Conservation (phyloP, 1,140 invertebrate genomes). For the Lamellibrachia luymesi region DNA sequence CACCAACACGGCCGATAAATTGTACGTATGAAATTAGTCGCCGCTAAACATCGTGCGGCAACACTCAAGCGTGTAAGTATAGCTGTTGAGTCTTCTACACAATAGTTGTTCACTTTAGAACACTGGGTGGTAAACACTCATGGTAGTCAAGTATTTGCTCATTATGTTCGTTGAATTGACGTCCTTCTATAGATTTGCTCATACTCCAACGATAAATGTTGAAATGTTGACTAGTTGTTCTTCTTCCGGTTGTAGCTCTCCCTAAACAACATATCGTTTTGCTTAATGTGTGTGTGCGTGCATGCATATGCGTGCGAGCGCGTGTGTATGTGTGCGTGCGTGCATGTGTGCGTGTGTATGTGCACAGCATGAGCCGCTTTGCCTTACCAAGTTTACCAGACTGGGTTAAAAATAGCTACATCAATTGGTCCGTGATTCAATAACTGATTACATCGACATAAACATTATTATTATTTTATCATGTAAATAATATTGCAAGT, state of each 20-base stretch:
- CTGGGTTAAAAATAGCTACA: too few relatives aligned
- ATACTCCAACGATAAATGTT: background rate
- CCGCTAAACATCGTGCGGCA: background rate
- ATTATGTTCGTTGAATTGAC: background rate
- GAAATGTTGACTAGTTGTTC: background rate
- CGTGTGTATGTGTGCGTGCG: too few relatives aligned
- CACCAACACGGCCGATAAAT: background rate
- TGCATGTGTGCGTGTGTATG: background rate
- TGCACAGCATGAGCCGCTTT: background rate
- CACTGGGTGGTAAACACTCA: background rate
- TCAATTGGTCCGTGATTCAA: too few relatives aligned
- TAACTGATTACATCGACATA: too few relatives aligned
- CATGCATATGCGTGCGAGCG: background rate
- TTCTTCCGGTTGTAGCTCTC: background rate
- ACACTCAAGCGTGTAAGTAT: background rate
- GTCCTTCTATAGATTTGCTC: background rate
- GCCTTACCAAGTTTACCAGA: too few relatives aligned
- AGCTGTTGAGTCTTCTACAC: background rate
- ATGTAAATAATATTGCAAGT: too few relatives aligned
- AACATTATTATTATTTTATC: too few relatives aligned
- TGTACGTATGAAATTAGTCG: background rate
- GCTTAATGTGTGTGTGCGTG: background rate
- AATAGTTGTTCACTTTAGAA: background rate
- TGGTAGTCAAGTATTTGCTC: background rate
- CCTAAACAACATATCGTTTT: background rate